phyloP scores from a whole-genome alignment of 2,113 vertebrate species.

The Nothobranchius kuhntae region DNA sequence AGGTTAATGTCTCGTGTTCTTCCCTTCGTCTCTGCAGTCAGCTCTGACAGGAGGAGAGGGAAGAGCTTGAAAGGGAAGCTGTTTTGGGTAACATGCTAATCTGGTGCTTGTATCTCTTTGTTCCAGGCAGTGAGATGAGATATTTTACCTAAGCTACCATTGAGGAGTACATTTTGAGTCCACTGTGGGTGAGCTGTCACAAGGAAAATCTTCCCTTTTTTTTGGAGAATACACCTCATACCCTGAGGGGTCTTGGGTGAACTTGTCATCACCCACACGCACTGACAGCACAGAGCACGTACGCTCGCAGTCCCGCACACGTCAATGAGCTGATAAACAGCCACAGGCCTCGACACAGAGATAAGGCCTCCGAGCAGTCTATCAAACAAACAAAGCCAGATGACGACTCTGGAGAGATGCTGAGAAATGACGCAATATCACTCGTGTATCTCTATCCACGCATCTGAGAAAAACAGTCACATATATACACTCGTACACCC shows the following conservation, averaged over 20 bases:
- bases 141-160: constrained; percentile 63
- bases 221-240: constrained; percentile 48
- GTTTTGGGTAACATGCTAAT: constrained; percentile 63
- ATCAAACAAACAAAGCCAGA: constrained; percentile 70
- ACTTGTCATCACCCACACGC: constrained; percentile 70
- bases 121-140: constrained; percentile 57
- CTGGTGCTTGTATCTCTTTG: constrained; percentile 62
- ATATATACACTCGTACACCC: constrained; percentile 46
- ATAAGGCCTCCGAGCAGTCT: constrained; percentile 70
- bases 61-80: constrained; percentile 61
- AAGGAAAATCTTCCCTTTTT: constrained; percentile 45
- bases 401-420: constrained; percentile 58
- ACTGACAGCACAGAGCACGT: constrained; percentile 61
- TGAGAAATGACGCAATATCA: constrained; percentile 56
- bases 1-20: constrained; percentile 67
- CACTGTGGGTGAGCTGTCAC: constrained; percentile 61
- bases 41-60: constrained; percentile 62
- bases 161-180: constrained; percentile 53
- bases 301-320: constrained; percentile 44
- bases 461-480: constrained; percentile 28
- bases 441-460: constrained; percentile 45
- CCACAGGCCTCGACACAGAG: constrained; percentile 53
- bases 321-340: constrained; percentile 70
- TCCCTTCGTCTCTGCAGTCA: constrained; percentile 54
- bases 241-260: constrained; percentile 66